Evolutionary conservation across 2,888 invertebrate genomes (phyloP), one percentile per base, ranked within the genome.

Genomic region (Nesidiocoris tenuis): DNA sequence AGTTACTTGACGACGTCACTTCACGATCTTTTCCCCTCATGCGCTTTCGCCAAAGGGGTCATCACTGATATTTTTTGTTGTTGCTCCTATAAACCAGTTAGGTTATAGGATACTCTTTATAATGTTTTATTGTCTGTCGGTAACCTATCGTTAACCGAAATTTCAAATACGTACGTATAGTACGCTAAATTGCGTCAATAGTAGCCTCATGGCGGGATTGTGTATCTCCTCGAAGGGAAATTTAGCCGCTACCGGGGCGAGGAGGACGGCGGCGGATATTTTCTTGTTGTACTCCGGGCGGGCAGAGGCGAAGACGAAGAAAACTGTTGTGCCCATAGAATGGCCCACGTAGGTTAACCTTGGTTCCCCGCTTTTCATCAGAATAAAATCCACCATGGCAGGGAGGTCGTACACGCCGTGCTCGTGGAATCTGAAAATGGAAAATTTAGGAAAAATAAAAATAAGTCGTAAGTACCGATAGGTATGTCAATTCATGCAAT

Each of bases 371-470:
- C 88, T 88, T 7, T 80, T 80, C 3, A 84, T 82, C 64, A 88
- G 82, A 0, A 88, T 85, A 80, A 91, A 89, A 82, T 94, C 90
- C 76, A 97, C 88, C 80, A 88, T 90, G 0, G 95, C 92, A 16
- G 96, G 95, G 68, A 96, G 82, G 84, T 98, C 97, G 82, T 91
- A 88, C 39, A 89, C 83, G 0, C 91, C 94, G 85, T 95, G 92
- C 83, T 97, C 94, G 81, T 96, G 92, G 19, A 64, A 72, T 17
- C 76, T 76, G 55, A 23, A 70, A 70, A 64, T 0, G n/a, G n/a
- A n/a, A n/a, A n/a, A n/a, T n/a, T n/a, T n/a, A 63, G 9, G 2
- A 39, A 5, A 39, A 16, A 24, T 64, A 24, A 64, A 0, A 23
- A n/a, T n/a, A n/a, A n/a, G n/a, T n/a, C n/a, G n/a, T n/a, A n/a